These are phyloP conservation scores for Trogon melanurus DNA, from an alignment of 2,113 vertebrate genomes.

Conservation along the genomic window DNA sequence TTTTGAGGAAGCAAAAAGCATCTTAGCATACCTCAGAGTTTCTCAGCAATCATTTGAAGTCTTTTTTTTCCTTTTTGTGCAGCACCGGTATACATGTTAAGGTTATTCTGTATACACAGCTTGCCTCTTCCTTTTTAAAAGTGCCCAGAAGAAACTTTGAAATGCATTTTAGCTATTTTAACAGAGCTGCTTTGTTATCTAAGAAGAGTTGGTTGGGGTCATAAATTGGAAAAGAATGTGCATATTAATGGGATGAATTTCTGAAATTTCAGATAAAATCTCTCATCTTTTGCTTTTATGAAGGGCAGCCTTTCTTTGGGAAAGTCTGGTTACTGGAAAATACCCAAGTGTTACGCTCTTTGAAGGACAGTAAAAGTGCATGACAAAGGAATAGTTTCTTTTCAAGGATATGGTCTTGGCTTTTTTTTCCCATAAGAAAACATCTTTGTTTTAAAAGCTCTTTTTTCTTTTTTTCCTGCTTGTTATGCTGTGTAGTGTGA, in stretches of 20 bases:
- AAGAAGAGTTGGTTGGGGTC: background rate
- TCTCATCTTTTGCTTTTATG: background rate
- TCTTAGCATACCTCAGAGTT: background rate
- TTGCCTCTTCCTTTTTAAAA: background rate
- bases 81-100: background rate
- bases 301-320: conserved; percentile 31
- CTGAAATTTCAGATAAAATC: conserved; percentile 17
- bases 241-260: background rate
- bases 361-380: background rate
- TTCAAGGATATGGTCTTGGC: background rate
- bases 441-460: background rate
- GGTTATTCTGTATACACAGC: background rate
- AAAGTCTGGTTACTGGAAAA: background rate
- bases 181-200: background rate
- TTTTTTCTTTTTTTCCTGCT: background rate
- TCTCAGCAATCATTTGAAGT: background rate
- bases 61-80: background rate
- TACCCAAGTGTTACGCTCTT: background rate
- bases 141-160: background rate
- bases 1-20: background rate
- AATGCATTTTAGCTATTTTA: background rate
- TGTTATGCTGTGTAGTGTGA: background rate
- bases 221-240: background rate
- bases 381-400: background rate
- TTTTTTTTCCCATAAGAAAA: background rate